These are phyloP conservation scores for Zosterops pallidus DNA, from an alignment of 2,113 vertebrate species.

Conservation along the genomic window DNA sequence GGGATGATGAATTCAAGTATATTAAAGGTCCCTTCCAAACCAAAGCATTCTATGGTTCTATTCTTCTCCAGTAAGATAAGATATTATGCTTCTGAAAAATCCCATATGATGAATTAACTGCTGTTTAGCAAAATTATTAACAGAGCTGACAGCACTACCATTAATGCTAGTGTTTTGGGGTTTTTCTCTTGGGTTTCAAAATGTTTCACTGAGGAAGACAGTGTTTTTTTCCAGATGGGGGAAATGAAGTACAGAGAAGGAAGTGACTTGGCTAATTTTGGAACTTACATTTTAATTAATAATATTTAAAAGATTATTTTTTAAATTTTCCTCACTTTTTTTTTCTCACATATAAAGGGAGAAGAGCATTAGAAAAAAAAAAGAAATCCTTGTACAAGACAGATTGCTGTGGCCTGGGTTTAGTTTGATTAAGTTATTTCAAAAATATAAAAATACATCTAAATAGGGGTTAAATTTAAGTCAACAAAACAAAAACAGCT, in stretches of 20 bases:
- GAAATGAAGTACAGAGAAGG: neutral
- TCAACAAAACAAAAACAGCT: neutral
- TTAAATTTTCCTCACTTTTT: neutral
- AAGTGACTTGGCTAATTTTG: neutral
- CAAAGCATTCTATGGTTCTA: neutral
- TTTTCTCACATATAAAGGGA: neutral
- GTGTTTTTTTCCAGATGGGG: neutral
- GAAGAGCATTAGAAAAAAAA: neutral
- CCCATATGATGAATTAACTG: neutral
- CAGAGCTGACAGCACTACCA: neutral
- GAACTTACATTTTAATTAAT: neutral
- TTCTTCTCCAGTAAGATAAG: neutral
- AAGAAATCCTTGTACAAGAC: neutral
- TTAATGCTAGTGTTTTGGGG: rapidly evolving
- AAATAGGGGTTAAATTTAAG: neutral
- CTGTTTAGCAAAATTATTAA: neutral
- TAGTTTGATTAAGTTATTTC: neutral
- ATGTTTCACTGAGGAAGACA: neutral
- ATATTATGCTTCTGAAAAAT: neutral
- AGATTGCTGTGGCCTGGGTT: neutral
- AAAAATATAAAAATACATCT: neutral
- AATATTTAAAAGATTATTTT: neutral
- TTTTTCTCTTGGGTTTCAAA: neutral
- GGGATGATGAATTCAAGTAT: neutral
- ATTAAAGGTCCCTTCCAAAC: neutral